These are phyloP conservation scores for Psittacula echo DNA, from an alignment of 2,797 vertebrate genomes.

Conservation along the genomic window DNA sequence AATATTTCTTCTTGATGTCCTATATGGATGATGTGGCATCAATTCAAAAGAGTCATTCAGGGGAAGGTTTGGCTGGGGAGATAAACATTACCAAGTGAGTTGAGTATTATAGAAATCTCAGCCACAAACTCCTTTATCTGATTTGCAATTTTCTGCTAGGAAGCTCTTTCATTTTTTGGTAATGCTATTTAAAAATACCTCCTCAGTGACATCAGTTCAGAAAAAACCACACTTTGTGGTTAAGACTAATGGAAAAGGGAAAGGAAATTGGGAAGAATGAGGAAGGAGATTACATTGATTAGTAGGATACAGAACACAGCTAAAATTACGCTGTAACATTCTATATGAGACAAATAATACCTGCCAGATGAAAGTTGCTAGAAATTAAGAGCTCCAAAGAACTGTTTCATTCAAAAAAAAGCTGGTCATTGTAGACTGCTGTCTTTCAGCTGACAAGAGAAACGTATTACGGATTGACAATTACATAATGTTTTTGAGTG, in stretches of 20 bases:
- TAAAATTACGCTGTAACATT: slow-evolving; percentile 16
- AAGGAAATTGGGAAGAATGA: background rate
- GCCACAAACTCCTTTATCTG: background rate
- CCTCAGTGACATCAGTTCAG: background rate
- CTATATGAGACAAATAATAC: background rate
- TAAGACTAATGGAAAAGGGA: background rate
- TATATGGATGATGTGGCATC: background rate
- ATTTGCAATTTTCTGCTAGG: background rate
- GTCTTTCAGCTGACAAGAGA: background rate
- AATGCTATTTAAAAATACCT: background rate
- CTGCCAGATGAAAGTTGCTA: background rate
- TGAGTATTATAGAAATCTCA: background rate
- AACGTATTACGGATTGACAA: background rate
- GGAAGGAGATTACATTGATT: slow-evolving; percentile 15
- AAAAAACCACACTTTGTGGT: background rate
- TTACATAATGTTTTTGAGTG: background rate
- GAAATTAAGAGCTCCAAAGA: background rate
- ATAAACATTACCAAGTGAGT: background rate
- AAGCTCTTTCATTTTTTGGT: background rate
- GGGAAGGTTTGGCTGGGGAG: background rate
- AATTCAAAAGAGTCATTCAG: background rate
- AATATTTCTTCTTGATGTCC: background rate
- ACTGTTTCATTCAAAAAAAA: background rate
- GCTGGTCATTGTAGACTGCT: background rate
- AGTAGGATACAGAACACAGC: background rate